A percentile compares a stretch with the other conserved stretches of the same genome.
Conservation (phyloP, 1,140 invertebrate species). For the Lasioglossum baleicum region DNA sequence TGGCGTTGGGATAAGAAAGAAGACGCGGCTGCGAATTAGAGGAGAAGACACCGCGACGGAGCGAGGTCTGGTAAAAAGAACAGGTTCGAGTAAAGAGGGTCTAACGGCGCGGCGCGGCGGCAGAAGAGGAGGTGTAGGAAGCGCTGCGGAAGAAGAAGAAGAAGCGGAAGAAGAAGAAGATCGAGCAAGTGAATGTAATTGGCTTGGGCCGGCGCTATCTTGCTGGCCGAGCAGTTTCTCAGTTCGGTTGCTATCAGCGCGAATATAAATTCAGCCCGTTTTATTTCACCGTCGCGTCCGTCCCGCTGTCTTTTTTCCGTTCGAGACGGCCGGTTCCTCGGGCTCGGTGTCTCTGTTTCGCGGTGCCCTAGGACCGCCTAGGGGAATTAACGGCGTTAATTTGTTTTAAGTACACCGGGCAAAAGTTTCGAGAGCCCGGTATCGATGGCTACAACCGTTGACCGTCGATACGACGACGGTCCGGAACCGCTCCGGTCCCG, state of each 20-base stretch:
- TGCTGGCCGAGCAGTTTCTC: constrained; percentile 75
- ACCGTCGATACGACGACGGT: constrained; percentile 43
- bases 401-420: constrained; percentile 67
- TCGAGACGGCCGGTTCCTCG: constrained; percentile 18
- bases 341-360: constrained; percentile 8
- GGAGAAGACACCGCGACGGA: constrained; percentile 6
- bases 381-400: constrained; percentile 72
- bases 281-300: constrained; percentile 57
- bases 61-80: constrained; percentile 39
- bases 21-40: constrained; percentile 8
- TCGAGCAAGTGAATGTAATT: constrained; percentile 76
- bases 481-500: too few relatives aligned
- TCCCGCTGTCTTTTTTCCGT: constrained; percentile 1
- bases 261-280: constrained; percentile 74
- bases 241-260: constrained; percentile 73
- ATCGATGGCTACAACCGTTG: constrained; percentile 57
- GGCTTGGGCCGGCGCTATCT: constrained; percentile 73
- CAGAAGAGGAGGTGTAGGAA: constrained; percentile 23
- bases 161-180: constrained; percentile 51
- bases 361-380: neutral
- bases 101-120: neutral
- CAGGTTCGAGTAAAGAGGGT: constrained; percentile 38
- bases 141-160: constrained; percentile 29
- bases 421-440: constrained; percentile 57
- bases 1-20: neutral